phyloP scores from a whole-genome alignment of 2,888 invertebrate species.

The Camponotus fellah region DNA sequence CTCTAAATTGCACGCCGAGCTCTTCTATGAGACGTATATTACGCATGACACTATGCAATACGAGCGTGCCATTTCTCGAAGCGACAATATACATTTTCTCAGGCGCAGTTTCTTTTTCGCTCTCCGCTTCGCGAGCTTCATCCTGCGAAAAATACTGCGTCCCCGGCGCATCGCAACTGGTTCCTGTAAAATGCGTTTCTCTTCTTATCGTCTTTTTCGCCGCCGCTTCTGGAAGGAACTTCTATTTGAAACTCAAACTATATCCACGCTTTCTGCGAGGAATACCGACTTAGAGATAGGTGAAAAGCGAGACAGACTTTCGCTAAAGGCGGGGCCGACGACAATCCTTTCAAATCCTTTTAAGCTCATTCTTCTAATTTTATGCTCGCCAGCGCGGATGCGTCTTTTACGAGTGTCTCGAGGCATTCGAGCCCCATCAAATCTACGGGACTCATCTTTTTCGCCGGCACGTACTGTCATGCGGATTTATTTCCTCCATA shows the following conservation, averaged over 20 bases:
- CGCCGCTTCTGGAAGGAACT: constrained; percentile 38
- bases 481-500: constrained; percentile 69
- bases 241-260: constrained; percentile 69
- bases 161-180: constrained; percentile 52
- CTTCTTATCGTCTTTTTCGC: constrained; percentile 21
- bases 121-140: constrained; percentile 57
- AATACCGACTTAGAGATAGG: constrained; percentile 51
- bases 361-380: constrained; percentile 83
- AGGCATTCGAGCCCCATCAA: constrained; percentile 70
- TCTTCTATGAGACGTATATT: constrained; percentile 10
- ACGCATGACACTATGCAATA: constrained; percentile 31
- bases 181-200: constrained; percentile 66
- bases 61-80: constrained; percentile 55
- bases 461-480: constrained; percentile 48
- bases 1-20: constrained; percentile 39
- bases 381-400: constrained; percentile 77
- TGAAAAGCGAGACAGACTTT: constrained; percentile 57
- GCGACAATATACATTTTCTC: constrained; percentile 60
- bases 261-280: constrained; percentile 52
- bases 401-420: constrained; percentile 77
- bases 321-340: constrained; percentile 60
- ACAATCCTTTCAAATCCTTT: constrained; percentile 82
- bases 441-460: constrained; percentile 67
- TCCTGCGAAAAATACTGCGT: constrained; percentile 58
- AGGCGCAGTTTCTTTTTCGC: constrained; percentile 27